Percentiles rank a stretch among this genome's conserved stretches.
phyloP scores from a whole-genome alignment of 2,888 invertebrate species.

The Tiliacea aurago region DNA sequence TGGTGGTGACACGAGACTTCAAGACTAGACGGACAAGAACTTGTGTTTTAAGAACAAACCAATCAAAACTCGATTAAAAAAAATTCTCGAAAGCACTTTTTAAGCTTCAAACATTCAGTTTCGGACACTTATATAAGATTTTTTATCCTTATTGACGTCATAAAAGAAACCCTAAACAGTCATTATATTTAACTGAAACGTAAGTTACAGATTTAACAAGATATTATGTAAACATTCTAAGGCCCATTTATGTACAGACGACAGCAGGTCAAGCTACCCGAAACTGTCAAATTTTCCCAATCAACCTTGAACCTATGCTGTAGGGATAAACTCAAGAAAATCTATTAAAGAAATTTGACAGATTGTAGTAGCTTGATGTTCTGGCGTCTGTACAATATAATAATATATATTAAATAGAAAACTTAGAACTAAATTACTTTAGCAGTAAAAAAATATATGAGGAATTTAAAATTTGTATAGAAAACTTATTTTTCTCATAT shows the following conservation, averaged over 20 bases:
- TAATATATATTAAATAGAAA: neutral
- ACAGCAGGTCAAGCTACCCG: too few relatives aligned
- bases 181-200: neutral
- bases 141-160: constrained; percentile 1
- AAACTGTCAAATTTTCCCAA: too few relatives aligned
- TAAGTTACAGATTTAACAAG: neutral
- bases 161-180: neutral
- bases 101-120: neutral
- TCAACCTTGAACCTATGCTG: too few relatives aligned
- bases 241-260: too few relatives aligned
- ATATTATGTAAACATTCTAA: neutral
- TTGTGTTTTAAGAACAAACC: neutral
- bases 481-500: too few relatives aligned
- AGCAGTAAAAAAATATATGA: neutral
- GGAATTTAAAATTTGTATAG: too few relatives aligned
- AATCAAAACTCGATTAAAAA: neutral
- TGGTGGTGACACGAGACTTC: too few relatives aligned
- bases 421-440: neutral
- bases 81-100: neutral
- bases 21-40: too few relatives aligned
- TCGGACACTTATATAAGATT: neutral
- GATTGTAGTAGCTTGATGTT: too few relatives aligned
- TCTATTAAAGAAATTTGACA: too few relatives aligned
- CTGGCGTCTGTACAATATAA: neutral
- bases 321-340: too few relatives aligned